Base-by-base conservation (phyloP, 2,797 vertebrate species). In the Otolemur crassicaudatus region DNA sequence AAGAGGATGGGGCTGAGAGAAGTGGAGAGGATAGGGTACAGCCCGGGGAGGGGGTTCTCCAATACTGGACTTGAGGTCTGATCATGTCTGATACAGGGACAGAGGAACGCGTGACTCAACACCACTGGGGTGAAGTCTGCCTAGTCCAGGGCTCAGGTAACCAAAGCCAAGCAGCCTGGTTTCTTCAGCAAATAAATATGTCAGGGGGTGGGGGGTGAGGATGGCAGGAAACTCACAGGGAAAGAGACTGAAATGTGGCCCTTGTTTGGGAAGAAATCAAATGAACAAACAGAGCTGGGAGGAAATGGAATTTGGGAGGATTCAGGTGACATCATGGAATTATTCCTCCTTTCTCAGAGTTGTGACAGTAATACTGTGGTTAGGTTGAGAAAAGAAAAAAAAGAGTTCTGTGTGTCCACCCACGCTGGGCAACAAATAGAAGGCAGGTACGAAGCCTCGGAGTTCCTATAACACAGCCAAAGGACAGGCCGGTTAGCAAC, bases 61-160 rank as follows among this genome's bases (percentile, higher is more conserved):
- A 23, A 31, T 22, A 23, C 73, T 1, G 2, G 11, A 67, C 31
- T 22, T 43, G 11, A 4, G 6, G 11, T 0, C 58, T 4, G n/a
- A 63, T 22, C 69, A 3, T 0, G 0, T 8, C 25, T 12, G 31
- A 58, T 31, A 46, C 2, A 12, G 34, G 67, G 29, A 40, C 20
- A n/a, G 69, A 86, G 60, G 19, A 25, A 12, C 0, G 0, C 8
- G 37, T 23, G 1, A 3, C 7, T 16, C 0, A 0, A 37, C 58
- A 22, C 17, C n/a, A 4, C 0, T 7, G 14, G 76, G 53, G 4
- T 3, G 23, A 0, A 23, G 6, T 10, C 0, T 0, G 84, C 31
- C 61, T 23, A 12, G 11, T 31, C 65, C 23, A 9, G 67, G 29
- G 53, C 53, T n/a, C 22, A 17, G 37, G 11, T 11, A 49, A n/a